phyloP scores from a whole-genome alignment of 2,113 vertebrate species.

The Scartelaos histophorus region DNA sequence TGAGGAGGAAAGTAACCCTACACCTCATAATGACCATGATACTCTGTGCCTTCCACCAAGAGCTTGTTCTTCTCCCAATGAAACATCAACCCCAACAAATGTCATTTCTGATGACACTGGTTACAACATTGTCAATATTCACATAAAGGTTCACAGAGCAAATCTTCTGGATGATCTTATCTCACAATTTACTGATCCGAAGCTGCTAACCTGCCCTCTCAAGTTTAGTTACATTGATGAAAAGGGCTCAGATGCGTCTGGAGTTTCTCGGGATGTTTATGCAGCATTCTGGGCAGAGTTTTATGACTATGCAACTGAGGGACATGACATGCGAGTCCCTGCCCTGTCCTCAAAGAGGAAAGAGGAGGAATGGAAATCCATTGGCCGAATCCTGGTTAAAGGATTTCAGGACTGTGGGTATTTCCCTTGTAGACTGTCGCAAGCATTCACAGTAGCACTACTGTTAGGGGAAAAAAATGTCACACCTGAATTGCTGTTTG shows the following conservation, averaged over 20 bases:
- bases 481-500: background rate
- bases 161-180: too few relatives aligned
- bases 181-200: background rate
- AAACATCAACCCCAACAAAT: too few relatives aligned
- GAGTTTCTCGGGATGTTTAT: background rate
- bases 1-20: too few relatives aligned
- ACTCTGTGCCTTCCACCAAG: too few relatives aligned
- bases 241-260: background rate
- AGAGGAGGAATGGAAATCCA: background rate
- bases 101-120: too few relatives aligned
- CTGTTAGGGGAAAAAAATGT: background rate
- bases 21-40: too few relatives aligned
- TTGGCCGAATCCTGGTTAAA: background rate
- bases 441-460: background rate
- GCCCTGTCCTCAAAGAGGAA: background rate
- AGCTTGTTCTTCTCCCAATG: too few relatives aligned
- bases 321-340: background rate
- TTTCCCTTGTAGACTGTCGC: too few relatives aligned
- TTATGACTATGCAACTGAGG: background rate
- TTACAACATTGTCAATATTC: too few relatives aligned
- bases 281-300: background rate
- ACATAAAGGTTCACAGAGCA: too few relatives aligned
- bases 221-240: background rate
- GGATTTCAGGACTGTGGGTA: too few relatives aligned
- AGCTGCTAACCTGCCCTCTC: background rate